These are phyloP conservation scores for Periparus ater DNA, from an alignment of 2,797 vertebrate species.

Conservation along the genomic window DNA sequence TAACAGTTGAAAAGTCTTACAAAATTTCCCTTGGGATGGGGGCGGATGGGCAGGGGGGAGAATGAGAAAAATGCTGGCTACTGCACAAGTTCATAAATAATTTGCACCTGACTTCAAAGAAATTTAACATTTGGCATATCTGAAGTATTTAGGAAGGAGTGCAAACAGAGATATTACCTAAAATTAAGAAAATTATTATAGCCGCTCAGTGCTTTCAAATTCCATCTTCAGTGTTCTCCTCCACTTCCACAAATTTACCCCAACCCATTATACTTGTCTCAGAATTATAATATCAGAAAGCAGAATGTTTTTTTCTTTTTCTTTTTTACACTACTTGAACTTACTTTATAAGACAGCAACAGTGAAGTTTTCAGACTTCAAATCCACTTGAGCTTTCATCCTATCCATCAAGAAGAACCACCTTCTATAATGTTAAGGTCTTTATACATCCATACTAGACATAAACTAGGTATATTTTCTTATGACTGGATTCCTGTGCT, in stretches of 20 bases:
- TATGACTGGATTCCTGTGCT: background rate
- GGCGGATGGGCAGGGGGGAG: background rate
- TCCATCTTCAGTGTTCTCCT: background rate
- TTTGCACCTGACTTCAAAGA: slow-evolving; percentile 16
- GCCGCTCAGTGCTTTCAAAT: background rate
- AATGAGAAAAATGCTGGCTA: background rate
- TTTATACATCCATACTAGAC: background rate
- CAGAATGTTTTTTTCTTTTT: background rate
- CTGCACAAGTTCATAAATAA: slow-evolving; percentile 3
- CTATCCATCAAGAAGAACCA: background rate
- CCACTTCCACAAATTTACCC: background rate
- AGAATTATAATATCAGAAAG: background rate
- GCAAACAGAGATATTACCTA: background rate
- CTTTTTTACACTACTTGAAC: background rate
- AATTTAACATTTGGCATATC: background rate
- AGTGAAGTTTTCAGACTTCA: background rate
- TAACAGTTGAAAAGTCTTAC: background rate
- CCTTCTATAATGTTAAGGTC: background rate
- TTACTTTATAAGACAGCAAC: background rate
- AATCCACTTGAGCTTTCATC: background rate
- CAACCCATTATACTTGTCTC: background rate
- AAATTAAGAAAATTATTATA: background rate
- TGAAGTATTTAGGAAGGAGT: background rate
- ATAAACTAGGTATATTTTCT: background rate
- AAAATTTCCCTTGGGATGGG: background rate